Evolutionary conservation across 2,888 invertebrate genomes (phyloP), one percentile per base, ranked within the genome.

Genomic region (Spodoptera littoralis): DNA sequence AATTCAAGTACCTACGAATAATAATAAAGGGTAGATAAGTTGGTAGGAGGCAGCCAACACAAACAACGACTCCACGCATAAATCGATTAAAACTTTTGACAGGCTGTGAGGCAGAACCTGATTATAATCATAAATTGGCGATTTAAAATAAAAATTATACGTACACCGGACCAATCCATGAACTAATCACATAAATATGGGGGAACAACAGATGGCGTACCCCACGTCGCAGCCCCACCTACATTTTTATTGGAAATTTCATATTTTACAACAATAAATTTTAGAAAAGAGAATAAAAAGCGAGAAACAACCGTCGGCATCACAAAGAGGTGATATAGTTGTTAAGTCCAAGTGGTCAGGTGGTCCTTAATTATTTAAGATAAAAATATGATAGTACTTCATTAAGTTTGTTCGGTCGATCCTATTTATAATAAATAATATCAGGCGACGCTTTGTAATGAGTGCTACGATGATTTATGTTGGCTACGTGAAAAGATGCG

Each of bases 131-230:
- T 92, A 92, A 92, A 91, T 91, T 89, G 88, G 89, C 89, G 88
- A 90, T 92, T 91, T 88, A 86, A 88, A 90, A 91, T 88, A 87
- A 90, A 89, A 92, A 90, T 84, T 86, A 88, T 84, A 86, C 85
- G 80, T 82, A 82, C 80, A 72, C 73, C 82, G 82, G 79, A 83
- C 86, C 88, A 86, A 88, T 88, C 86, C 86, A 84, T 89, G 84
- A 85, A 85, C 84, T 88, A 90, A 90, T 92, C 89, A 89, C 92
- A 93, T 93, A 93, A 93, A 93, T 92, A 92, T 90, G 77, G 54
- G 80, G 81, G 84, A 88, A 88, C 89, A 92, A 90, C 92, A 92
- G 91, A 92, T 91, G 92, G 86, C 82, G 82, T 84, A 84, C 90
- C 87, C 84, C 80, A 80, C 77, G 78, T 77, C 79, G 73, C 84